Percentiles rank a stretch among this genome's conserved stretches.
phyloP scores from a whole-genome alignment of 2,797 vertebrate species.

The Hypotaenidia philippensis region DNA sequence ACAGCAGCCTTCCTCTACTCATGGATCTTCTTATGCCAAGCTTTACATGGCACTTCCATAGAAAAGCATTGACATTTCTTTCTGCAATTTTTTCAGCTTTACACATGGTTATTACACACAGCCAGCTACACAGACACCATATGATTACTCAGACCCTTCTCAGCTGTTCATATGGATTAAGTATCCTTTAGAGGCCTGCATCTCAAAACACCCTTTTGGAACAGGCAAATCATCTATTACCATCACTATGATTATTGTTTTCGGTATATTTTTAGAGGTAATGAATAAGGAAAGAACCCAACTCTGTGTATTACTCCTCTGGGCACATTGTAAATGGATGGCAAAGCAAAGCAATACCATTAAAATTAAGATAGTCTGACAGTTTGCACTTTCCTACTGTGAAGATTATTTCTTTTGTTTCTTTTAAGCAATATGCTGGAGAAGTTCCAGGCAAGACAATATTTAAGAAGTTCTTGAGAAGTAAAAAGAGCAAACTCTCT shows the following conservation, averaged over 20 bases:
- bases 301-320: neutral
- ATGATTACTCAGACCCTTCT: neutral
- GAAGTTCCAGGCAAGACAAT: neutral
- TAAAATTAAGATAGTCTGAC: neutral
- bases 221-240: neutral
- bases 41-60: rapidly evolving
- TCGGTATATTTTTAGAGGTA: neutral
- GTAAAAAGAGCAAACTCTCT: neutral
- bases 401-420: neutral
- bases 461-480: neutral
- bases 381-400: neutral
- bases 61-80: neutral
- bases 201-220: neutral
- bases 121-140: neutral
- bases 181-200: neutral
- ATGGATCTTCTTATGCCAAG: neutral
- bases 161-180: neutral
- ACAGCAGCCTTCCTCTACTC: neutral
- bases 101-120: neutral
- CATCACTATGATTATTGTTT: neutral
- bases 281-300: neutral
- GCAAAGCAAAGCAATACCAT: neutral
- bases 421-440: neutral
- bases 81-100: neutral
- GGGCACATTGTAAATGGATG: neutral